Percentiles rank a stretch among this genome's conserved stretches.
These are phyloP conservation scores for Heloderma charlesbogerti DNA, from an alignment of 2,113 vertebrate species.

Conservation along the genomic window DNA sequence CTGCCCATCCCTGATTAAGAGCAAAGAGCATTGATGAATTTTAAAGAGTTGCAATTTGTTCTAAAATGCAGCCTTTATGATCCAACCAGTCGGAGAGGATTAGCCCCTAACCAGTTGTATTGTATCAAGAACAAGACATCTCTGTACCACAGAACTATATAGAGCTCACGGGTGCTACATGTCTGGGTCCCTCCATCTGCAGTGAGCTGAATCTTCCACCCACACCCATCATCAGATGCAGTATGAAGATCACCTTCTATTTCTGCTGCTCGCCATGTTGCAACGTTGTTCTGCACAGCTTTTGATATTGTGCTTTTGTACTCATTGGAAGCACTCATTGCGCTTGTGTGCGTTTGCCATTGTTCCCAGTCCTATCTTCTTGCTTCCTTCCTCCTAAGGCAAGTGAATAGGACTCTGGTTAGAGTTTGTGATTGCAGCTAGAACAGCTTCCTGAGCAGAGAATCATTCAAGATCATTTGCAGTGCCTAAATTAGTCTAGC, in stretches of 20 bases:
- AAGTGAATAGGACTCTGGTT: too few relatives aligned
- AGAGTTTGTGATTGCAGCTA: neutral
- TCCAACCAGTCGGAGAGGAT: neutral
- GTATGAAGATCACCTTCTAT: neutral
- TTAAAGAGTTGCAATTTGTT: conserved; percentile 17
- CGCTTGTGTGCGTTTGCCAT: neutral
- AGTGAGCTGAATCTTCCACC: neutral
- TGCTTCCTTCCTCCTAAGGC: too few relatives aligned
- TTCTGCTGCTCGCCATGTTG: neutral
- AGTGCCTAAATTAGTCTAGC: neutral
- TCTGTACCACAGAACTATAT: neutral
- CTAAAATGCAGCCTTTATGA: neutral
- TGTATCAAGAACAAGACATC: neutral
- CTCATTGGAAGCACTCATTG: neutral
- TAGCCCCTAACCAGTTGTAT: neutral
- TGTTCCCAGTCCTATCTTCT: neutral
- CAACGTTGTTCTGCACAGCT: neutral
- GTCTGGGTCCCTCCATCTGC: neutral
- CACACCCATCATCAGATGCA: neutral
- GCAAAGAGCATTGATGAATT: neutral
- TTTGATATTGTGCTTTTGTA: neutral
- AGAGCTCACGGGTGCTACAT: neutral
- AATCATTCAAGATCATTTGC: neutral
- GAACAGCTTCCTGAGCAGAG: neutral
- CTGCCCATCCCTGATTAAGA: neutral